Conservation (phyloP, 2,797 vertebrate species). For the Rhincodon typus region DNA sequence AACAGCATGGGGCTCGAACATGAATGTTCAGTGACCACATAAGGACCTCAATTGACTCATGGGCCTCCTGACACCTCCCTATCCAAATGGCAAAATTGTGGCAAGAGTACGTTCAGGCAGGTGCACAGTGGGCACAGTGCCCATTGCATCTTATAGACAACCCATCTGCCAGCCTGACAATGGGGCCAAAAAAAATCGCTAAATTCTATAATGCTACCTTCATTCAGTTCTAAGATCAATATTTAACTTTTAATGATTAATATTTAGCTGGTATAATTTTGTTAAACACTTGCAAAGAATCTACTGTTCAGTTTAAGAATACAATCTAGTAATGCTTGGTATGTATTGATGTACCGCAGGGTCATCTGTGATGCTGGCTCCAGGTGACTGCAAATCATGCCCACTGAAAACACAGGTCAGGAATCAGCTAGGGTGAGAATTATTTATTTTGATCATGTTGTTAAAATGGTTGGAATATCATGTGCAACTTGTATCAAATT, state of each 20-base stretch:
- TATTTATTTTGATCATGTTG: neutral
- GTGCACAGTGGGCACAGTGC: no score
- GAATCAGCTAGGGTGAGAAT: neutral
- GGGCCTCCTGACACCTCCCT: no score
- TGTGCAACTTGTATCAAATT: neutral
- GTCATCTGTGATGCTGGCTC: neutral
- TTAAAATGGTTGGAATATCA: neutral
- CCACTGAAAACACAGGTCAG: neutral
- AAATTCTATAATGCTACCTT: neutral
- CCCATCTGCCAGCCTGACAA: no score
- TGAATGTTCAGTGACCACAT: no score
- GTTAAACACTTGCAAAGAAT: neutral
- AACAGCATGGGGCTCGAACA: no score
- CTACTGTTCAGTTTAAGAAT: neutral
- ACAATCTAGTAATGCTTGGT: no score
- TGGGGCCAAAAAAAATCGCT: no score
- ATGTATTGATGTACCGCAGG: no score
- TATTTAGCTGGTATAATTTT: neutral
- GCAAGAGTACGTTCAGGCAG: no score
- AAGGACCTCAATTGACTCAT: no score
- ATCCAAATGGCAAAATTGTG: no score
- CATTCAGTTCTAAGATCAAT: neutral
- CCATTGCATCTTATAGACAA: no score
- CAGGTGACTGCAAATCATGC: neutral
- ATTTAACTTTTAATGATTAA: neutral